These are phyloP conservation scores for Centropus bengalensis DNA, from an alignment of 2,113 vertebrate genomes.

Conservation along the genomic window DNA sequence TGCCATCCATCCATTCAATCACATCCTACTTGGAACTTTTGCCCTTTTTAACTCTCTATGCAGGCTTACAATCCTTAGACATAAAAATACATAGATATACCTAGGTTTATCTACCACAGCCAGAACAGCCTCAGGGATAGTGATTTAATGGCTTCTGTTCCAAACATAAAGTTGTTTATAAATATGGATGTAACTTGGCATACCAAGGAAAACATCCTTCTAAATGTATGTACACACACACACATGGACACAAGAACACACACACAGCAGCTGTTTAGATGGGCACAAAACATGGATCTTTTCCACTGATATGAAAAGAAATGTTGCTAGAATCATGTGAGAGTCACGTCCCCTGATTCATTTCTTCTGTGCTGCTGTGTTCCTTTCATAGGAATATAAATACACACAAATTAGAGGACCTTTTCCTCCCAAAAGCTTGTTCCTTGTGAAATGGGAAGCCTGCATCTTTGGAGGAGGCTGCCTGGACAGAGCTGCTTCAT, in stretches of 20 bases:
- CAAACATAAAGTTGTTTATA: slow-evolving; percentile 75
- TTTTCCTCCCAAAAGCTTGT: not conserved
- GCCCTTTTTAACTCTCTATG: slow-evolving; percentile 45
- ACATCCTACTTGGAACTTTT: slow-evolving; percentile 46
- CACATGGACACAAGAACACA: not conserved
- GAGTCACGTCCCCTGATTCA: not conserved
- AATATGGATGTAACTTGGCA: slow-evolving; percentile 74
- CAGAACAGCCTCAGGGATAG: slow-evolving; percentile 66
- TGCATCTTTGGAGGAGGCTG: not conserved
- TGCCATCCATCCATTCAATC: not conserved
- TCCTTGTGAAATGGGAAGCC: not conserved
- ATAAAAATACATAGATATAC: slow-evolving; percentile 44
- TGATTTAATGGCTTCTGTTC: slow-evolving; percentile 66
- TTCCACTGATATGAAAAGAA: not conserved
- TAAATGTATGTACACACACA: not conserved
- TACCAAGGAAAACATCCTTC: slow-evolving; percentile 54
- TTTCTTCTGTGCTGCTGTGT: not conserved
- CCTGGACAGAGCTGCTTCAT: not conserved
- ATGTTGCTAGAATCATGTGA: not conserved
- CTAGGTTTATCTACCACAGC: slow-evolving; percentile 66
- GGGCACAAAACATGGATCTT: not conserved
- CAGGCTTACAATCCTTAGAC: slow-evolving; percentile 39
- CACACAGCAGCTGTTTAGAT: not conserved
- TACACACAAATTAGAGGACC: not conserved
- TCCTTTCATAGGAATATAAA: not conserved